Evolutionary conservation across 2,888 invertebrate genomes (phyloP).

Genomic region (Crossocerus cetratus): DNA sequence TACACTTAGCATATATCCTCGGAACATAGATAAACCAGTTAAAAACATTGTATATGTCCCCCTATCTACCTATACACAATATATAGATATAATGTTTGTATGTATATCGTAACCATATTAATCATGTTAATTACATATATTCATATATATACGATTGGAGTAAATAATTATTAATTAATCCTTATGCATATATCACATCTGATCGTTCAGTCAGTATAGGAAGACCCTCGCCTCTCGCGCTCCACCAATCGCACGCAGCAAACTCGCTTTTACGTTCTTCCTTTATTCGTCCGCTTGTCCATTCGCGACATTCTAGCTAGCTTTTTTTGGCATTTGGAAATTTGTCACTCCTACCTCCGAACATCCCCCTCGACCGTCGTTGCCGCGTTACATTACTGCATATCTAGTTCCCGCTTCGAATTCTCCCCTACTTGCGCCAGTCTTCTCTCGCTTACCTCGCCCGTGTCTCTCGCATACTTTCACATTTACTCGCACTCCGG

Average conservation of each 20-base stretch:
- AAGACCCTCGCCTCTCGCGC: slow-evolving; percentile 73
- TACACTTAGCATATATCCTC: slow-evolving; percentile 69
- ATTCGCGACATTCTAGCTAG: slow-evolving; percentile 33
- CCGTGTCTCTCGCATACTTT: slow-evolving; percentile 20
- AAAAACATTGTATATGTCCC: slow-evolving; percentile 74
- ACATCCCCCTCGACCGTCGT: slow-evolving; percentile 12
- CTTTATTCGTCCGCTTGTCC: slow-evolving; percentile 18
- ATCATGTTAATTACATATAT: slow-evolving; percentile 64
- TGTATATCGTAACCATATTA: slow-evolving; percentile 68
- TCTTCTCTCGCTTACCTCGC: slow-evolving; percentile 12
- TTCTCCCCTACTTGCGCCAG: slow-evolving; percentile 6
- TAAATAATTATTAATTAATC: slow-evolving; percentile 73
- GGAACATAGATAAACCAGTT: slow-evolving; percentile 75
- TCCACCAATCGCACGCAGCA: slow-evolving; percentile 61
- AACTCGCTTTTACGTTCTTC: slow-evolving; percentile 36
- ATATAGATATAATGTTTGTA: slow-evolving; percentile 71
- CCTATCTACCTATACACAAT: slow-evolving; percentile 73
- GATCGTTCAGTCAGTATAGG: slow-evolving; percentile 77
- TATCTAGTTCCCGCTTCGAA: slow-evolving; percentile 5
- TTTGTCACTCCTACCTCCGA: slow-evolving; percentile 32
- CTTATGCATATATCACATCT: slow-evolving; percentile 77
- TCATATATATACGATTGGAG: slow-evolving; percentile 68
- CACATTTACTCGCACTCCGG: slow-evolving; percentile 26
- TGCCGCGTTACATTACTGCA: neutral
- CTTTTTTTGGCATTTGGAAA: slow-evolving; percentile 30